Base-by-base conservation (phyloP, 2,797 vertebrate genomes). In the Orientallactaga sibirica region DNA sequence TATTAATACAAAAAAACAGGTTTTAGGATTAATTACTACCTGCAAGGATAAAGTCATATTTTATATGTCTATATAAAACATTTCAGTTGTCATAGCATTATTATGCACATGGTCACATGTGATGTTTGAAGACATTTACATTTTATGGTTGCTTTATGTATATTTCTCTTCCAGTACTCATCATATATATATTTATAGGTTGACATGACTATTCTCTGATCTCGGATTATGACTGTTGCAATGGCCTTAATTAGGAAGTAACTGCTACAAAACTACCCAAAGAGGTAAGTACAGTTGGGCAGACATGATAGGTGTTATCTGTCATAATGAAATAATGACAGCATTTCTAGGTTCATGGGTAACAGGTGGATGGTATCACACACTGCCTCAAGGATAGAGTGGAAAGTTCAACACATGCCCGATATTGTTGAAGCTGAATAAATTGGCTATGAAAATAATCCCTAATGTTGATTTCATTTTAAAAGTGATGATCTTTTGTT, bases 181-280 rank as follows among this genome's bases (percentile, higher is more conserved):
- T 80, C 52, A 81, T 62, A 84, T 71, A 82, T 11, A 86, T 62
- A 43, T 68, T 71, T 88, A 62, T 62, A n/a, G 9, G 29, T 89
- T 93, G 67, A 70, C 55, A 82, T 71, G 58, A 78, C 37, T 81
- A 2, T 75, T 25, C 16, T 93, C 70, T 76, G 70, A 95, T 18
- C 76, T 37, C 33, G 2, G 33, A 37, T 37, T 37, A 78, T 48
- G 25, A 7, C 22, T 67, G 27, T 20, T 82, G 73, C 76, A 78
- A 87, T 87, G 67, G 7, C 62, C 27, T 93, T 90, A 73, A 64
- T 37, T 7, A 15, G 58, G 9, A 95, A 81, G 80, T 68, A 92
- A 62, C 33, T 94, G 27, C 90, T 79, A 95, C 41, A 83, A 93
- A 95, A 94, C 55, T 85, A 82, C 75, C 27, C 33, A 68, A 80